Conservation (phyloP, 2,113 vertebrate species). For the Vanacampus margaritifer region DNA sequence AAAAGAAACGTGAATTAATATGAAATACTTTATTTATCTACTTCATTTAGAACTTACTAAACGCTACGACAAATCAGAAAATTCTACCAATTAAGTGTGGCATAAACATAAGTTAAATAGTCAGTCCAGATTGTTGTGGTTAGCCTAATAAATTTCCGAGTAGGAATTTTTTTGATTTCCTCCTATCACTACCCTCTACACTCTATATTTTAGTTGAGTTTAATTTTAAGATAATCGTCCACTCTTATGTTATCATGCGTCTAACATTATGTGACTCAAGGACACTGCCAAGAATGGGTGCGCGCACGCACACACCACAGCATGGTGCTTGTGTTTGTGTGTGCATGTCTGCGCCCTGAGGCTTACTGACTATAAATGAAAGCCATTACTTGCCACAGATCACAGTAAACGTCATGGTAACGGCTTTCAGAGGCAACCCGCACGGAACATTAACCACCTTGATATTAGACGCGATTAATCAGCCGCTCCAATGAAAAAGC, state of each 20-base stretch:
- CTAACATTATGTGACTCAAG: not conserved
- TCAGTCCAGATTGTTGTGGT: not conserved
- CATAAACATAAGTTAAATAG: not conserved
- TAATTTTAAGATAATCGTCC: not conserved
- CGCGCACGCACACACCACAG: not conserved
- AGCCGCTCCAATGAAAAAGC: constrained; percentile 61
- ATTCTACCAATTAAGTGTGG: not conserved
- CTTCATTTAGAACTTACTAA: too few species aligned
- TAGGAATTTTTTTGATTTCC: not conserved
- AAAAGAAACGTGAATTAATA: too few species aligned
- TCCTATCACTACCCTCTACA: not conserved
- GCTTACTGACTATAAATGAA: constrained; percentile 52
- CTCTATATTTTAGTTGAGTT: not conserved
- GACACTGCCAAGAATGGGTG: not conserved
- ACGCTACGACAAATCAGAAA: too few species aligned
- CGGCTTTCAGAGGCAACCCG: constrained; percentile 22
- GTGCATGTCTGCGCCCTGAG: constrained; percentile 21
- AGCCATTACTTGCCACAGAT: constrained; percentile 49
- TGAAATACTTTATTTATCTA: too few species aligned
- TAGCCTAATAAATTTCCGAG: not conserved
- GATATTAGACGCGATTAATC: constrained; percentile 51
- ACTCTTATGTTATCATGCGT: not conserved
- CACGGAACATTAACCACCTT: constrained; percentile 30
- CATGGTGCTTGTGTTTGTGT: not conserved
- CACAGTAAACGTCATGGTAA: constrained; percentile 46